Conservation (phyloP, 2,113 vertebrate species). For the Sclerurus mexicanus region DNA sequence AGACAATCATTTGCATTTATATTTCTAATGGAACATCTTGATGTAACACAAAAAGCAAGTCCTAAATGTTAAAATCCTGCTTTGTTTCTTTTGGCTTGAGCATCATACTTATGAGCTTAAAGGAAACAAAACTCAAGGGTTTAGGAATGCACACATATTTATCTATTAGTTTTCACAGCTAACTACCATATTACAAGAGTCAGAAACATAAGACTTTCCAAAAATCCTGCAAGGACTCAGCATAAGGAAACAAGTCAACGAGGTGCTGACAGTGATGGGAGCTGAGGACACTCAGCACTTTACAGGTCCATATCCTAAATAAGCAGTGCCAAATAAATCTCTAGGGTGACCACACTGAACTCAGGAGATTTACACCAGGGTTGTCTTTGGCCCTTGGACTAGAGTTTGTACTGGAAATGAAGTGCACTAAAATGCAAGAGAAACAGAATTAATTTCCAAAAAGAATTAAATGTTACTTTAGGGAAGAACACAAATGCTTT, state of each 20-base stretch:
- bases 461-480: not conserved
- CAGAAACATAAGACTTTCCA: not conserved
- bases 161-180: not conserved
- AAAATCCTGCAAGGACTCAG: not conserved
- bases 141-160: constrained; percentile 11
- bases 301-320: not conserved
- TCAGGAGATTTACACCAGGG: not conserved
- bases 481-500: not conserved
- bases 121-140: constrained; percentile 4
- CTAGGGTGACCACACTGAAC: not conserved
- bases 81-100: constrained; percentile 1
- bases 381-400: not conserved
- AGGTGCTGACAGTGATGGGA: not conserved
- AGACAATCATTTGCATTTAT: not conserved
- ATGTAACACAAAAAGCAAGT: not conserved
- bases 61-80: not conserved
- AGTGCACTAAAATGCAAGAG: not conserved
- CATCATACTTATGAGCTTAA: not conserved
- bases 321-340: not conserved
- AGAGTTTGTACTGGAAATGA: not conserved
- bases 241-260: not conserved
- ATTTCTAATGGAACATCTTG: not conserved
- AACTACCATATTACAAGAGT: not conserved
- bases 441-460: not conserved
- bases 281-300: not conserved